Evolutionary conservation across 2,888 invertebrate genomes (phyloP), one percentile per base, ranked within the genome.

Genomic region (Aproaerema taeniolella): DNA sequence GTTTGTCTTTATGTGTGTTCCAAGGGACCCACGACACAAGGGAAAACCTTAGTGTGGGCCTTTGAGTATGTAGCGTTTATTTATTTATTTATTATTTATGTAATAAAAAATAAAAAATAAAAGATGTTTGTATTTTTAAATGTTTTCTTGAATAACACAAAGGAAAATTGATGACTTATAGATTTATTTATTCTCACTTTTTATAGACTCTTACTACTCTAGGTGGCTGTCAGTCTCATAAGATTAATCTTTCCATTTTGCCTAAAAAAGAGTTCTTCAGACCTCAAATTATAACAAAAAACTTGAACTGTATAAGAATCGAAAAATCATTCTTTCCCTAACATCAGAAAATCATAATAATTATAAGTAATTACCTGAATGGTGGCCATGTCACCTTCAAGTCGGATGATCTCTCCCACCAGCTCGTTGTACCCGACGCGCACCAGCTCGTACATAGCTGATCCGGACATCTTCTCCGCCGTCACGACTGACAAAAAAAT

Each of bases 391-490:
- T 99, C 99, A 44, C 98, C 98, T 88, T 99, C 99, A 49, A 99
- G 91, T 86, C 99, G 94, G 87, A 99, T 99, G 86, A 99, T 99
- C 89, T 99, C 99, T 52, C 99, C 99, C 10, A 99, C 99, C 65
- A 99, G 89, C 83, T 99, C 98, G 59, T 92, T 91, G 87, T 99
- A 98, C 1, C 99, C 99, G 29, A 99, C 99, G 58, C 99, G 93
- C 50, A 99, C 99, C 88, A 99, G 83, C 88, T 99, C 99, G 92
- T 99, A 99, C 98, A 99, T 99, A 90, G 99, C 99, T 16, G 99
- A 95, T 47, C 99, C 99, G 45, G 98, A 93, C 99, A 99, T 99
- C 77, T 95, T 94, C 81, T 99, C 97, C 52, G 99, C 99, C 46
- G 98, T 99, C 35, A 99, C 99, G 83, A 99, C 99, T 98, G 72